phyloP scores from a whole-genome alignment of 2,888 invertebrate species.

The Synanthedon myopaeformis region DNA sequence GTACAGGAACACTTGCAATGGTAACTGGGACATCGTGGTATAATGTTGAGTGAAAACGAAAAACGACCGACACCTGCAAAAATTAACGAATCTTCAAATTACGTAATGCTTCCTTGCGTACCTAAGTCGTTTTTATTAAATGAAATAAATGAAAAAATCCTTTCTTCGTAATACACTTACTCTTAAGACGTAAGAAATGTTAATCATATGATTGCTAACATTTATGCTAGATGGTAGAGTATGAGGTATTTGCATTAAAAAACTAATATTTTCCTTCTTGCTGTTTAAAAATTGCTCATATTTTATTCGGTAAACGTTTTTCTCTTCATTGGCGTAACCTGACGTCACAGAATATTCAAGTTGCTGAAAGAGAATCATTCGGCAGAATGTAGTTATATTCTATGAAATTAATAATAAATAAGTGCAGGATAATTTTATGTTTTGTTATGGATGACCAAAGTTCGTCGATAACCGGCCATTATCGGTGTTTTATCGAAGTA shows the following conservation, averaged over 20 bases:
- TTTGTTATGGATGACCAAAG: no score
- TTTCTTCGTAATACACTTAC: constrained; percentile 18
- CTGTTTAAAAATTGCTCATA: constrained; percentile 26
- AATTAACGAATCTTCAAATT: no score
- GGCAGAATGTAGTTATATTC: neutral
- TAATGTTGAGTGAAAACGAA: constrained; percentile 30
- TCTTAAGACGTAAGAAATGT: constrained; percentile 40
- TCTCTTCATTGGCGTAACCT: constrained; percentile 40
- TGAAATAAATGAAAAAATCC: neutral
- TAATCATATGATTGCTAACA: constrained; percentile 33
- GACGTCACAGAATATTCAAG: constrained; percentile 33
- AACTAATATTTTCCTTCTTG: constrained; percentile 26
- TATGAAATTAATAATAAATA: no score
- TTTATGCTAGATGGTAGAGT: constrained; percentile 39
- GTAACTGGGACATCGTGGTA: constrained; percentile 34
- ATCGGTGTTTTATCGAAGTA: no score
- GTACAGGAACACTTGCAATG: constrained; percentile 35
- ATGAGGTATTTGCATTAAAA: constrained; percentile 45
- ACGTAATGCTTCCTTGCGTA: neutral
- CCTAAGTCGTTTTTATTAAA: neutral
- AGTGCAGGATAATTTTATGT: no score
- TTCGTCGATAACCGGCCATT: no score
- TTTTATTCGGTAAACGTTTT: constrained; percentile 26
- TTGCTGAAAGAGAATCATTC: constrained; percentile 37
- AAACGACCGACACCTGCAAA: constrained; percentile 29